These are phyloP conservation scores for Bothrops jararaca DNA, from an alignment of 2,113 vertebrate genomes.

Conservation along the genomic window DNA sequence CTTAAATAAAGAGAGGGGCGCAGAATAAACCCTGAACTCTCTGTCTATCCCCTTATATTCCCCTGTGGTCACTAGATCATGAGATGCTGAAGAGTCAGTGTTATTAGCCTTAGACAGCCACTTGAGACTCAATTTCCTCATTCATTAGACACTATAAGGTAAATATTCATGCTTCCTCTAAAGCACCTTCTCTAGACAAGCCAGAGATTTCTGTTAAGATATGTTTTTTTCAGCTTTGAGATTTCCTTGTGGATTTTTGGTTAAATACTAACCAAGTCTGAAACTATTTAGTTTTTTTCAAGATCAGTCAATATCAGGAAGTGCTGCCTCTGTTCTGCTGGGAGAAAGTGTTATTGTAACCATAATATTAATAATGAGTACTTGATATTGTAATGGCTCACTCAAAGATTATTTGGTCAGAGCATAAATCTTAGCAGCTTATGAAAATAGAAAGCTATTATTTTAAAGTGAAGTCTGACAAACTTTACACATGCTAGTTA, in stretches of 20 bases:
- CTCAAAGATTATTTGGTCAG: neutral
- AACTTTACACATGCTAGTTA: neutral
- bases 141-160: neutral
- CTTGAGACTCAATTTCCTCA: neutral
- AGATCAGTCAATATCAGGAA: neutral
- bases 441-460: neutral
- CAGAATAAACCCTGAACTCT: neutral
- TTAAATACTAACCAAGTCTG: neutral
- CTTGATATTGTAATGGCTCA: neutral
- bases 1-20: neutral
- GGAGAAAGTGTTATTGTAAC: neutral
- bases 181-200: neutral
- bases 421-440: neutral
- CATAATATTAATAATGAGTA: neutral
- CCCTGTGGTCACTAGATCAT: neutral
- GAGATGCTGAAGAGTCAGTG: neutral
- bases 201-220: neutral
- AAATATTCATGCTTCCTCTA: neutral
- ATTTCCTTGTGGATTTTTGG: neutral
- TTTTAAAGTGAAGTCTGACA: neutral
- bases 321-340: neutral
- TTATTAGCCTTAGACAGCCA: neutral
- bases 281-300: neutral
- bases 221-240: neutral
- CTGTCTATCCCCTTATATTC: neutral